Evolutionary conservation across 2,797 vertebrate genomes (phyloP).

Genomic region (Acipenser oxyrinchus): DNA sequence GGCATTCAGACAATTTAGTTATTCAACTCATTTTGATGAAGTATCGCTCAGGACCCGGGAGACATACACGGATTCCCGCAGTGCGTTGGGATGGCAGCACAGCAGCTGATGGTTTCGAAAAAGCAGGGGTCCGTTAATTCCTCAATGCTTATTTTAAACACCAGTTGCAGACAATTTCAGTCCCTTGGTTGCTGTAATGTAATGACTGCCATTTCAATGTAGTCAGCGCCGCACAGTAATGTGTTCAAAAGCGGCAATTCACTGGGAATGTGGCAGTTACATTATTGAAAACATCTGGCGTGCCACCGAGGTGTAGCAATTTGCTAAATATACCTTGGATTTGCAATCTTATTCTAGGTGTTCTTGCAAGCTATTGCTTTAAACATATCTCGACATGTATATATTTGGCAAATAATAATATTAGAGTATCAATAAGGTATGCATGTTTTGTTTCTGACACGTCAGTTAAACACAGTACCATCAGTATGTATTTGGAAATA

Average conservation of each 20-base stretch:
- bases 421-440: too few species aligned
- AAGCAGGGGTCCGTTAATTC: conserved; percentile 69
- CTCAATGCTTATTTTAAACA: conserved; percentile 67
- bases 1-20: background rate
- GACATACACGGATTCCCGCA: conserved; percentile 41
- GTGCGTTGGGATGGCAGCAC: conserved; percentile 65
- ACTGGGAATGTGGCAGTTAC: conserved; percentile 64
- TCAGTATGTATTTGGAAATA: too few species aligned
- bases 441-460: too few species aligned
- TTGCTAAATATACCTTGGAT: too few species aligned
- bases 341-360: too few species aligned
- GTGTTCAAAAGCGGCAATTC: conserved; percentile 69
- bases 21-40: too few species aligned
- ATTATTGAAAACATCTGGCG: conserved; percentile 56
- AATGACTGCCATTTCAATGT: conserved; percentile 79
- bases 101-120: conserved; percentile 74
- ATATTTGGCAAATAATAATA: too few species aligned
- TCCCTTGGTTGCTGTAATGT: conserved; percentile 55
- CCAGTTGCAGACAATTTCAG: conserved; percentile 22
- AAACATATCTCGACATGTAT: too few species aligned
- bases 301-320: conserved; percentile 39
- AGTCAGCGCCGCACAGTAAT: conserved; percentile 70
- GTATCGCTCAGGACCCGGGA: conserved; percentile 10
- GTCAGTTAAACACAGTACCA: too few species aligned
- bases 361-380: too few species aligned